Percentiles rank a stretch among this genome's conserved stretches.
Conservation (phyloP, 1,140 invertebrate genomes). For the Heterodera carotae region DNA sequence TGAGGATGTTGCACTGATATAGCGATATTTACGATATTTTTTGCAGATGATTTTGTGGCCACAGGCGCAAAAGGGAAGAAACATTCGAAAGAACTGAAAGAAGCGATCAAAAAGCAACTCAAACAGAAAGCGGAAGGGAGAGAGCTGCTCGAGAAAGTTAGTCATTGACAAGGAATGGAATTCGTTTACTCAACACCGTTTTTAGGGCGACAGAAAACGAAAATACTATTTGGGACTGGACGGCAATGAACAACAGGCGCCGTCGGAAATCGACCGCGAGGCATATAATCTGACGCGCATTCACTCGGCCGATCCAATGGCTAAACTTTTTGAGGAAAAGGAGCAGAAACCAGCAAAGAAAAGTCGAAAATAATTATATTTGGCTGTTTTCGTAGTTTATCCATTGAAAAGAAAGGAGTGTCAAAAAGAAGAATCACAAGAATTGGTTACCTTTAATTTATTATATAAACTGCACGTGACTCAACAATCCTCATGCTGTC, state of each 20-base stretch:
- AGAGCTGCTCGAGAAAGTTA: conserved; percentile 24
- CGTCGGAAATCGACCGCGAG: conserved; percentile 35
- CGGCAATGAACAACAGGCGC: not conserved
- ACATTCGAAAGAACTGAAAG: conserved; percentile 25
- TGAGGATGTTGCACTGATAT: no score
- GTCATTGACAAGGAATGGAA: not conserved
- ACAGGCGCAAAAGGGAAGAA: conserved; percentile 10
- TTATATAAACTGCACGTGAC: no score
- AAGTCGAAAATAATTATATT: not conserved
- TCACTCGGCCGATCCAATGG: conserved; percentile 40
- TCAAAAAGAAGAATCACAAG: no score
- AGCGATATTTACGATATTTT: not conserved
- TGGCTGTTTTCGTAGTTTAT: no score
- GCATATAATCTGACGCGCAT: conserved; percentile 40
- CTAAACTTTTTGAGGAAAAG: conserved; percentile 32
- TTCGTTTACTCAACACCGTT: not conserved
- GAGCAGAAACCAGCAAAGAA: conserved; percentile 28
- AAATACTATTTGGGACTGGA: conserved; percentile 38
- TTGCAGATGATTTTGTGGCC: conserved; percentile 15
- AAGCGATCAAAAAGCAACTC: conserved; percentile 28
- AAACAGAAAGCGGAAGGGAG: conserved; percentile 19
- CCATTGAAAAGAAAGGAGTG: no score
- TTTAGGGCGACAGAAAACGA: conserved; percentile 39
- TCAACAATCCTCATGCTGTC: not conserved
- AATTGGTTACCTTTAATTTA: no score